Evolutionary conservation across 2,113 vertebrate species (phyloP).

Genomic region (Podocnemis expansa): DNA sequence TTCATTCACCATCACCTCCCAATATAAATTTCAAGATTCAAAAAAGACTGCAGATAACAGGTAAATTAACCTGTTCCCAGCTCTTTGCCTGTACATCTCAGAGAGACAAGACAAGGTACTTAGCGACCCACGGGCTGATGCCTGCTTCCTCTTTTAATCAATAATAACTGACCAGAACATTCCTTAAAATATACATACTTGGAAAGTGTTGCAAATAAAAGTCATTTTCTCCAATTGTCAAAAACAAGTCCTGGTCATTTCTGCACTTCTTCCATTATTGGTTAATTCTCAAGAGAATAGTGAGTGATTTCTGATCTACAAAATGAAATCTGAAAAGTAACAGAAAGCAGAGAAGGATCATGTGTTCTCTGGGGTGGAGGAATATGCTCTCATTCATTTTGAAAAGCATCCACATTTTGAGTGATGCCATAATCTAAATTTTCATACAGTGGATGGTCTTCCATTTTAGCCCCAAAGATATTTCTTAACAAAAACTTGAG

Average conservation of each 20-base stretch:
- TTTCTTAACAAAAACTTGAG: background rate
- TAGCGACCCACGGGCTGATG: constrained; percentile 47
- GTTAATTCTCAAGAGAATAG: constrained; percentile 2
- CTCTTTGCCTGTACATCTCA: constrained; percentile 29
- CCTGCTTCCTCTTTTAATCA: constrained; percentile 2
- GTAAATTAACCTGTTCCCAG: background rate
- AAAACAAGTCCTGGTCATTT: constrained; percentile 8
- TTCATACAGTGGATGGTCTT: background rate
- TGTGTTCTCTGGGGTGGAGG: background rate
- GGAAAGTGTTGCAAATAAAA: constrained; percentile 23
- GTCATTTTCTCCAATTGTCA: background rate
- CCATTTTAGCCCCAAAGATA: constrained; percentile 7
- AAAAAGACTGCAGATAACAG: background rate
- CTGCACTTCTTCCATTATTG: constrained; percentile 10
- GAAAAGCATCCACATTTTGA: background rate
- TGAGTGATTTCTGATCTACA: background rate
- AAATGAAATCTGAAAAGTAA: background rate
- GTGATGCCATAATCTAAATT: background rate
- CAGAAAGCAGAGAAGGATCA: background rate
- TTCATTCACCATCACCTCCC: constrained; percentile 55
- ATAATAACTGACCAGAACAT: constrained; percentile 3
- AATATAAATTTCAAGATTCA: background rate
- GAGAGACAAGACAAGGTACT: constrained; percentile 50
- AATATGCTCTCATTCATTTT: background rate
- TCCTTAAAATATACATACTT: constrained; percentile 32